Conservation (phyloP, 2,888 invertebrate species). For the Chironomus tentans region DNA sequence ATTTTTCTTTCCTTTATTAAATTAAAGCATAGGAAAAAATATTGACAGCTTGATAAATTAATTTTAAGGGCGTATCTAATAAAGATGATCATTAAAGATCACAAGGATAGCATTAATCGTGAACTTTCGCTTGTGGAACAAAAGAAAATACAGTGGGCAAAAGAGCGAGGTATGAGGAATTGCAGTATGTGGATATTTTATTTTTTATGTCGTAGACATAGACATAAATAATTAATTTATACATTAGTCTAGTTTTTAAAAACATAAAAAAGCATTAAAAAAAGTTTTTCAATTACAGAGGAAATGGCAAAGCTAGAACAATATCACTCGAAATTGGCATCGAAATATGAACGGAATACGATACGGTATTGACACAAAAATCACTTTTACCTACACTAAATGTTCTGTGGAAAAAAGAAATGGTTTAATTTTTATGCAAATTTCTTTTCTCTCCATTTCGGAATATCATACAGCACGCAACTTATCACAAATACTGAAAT, state of each 20-base stretch:
- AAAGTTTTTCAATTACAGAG: slow-evolving; percentile 45
- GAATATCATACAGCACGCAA: slow-evolving; percentile 6
- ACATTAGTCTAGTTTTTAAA: neutral
- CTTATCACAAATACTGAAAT: slow-evolving; percentile 15
- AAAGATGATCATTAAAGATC: slow-evolving; percentile 23
- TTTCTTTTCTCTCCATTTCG: neutral
- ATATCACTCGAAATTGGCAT: slow-evolving; percentile 60
- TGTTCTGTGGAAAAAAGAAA: neutral
- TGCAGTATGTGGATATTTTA: neutral
- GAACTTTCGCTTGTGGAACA: slow-evolving; percentile 63
- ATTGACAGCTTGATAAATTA: no score
- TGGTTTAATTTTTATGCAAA: neutral
- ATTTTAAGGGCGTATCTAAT: no score
- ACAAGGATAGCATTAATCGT: slow-evolving; percentile 20
- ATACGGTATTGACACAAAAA: slow-evolving; percentile 33
- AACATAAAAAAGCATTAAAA: neutral
- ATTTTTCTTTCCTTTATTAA: slow-evolving; percentile 11
- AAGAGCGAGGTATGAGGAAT: slow-evolving; percentile 63
- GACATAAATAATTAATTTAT: neutral
- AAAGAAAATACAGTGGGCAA: slow-evolving; percentile 88
- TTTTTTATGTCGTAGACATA: neutral
- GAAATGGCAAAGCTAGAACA: slow-evolving; percentile 70
- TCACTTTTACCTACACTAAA: neutral
- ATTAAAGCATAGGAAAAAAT: slow-evolving; percentile 6
- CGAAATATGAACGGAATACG: slow-evolving; percentile 40